Evolutionary conservation across 2,113 vertebrate genomes (phyloP).

Genomic region (Oceanites oceanicus): DNA sequence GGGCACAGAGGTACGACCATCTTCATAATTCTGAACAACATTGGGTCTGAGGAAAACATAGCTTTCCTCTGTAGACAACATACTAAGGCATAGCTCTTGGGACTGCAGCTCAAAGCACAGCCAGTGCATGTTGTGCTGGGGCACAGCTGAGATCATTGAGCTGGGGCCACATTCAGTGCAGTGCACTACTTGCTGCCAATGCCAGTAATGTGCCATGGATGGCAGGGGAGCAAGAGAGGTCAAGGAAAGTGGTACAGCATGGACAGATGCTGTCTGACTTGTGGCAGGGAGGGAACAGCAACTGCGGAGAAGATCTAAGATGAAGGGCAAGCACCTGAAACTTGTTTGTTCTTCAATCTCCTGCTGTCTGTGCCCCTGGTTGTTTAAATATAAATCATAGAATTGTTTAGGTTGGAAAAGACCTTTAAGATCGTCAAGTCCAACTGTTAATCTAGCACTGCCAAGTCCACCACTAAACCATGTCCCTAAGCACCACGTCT

Average conservation of each 20-base stretch:
- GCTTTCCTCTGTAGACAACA: neutral
- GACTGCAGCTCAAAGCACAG: neutral
- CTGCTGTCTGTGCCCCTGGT: neutral
- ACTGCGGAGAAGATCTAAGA: neutral
- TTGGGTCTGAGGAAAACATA: neutral
- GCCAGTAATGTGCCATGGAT: accelerated
- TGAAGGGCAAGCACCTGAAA: neutral
- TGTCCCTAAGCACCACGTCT: no score
- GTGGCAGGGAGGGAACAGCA: neutral
- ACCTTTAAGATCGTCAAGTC: no score
- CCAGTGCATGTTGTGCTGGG: neutral
- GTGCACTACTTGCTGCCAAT: accelerated
- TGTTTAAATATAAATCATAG: neutral
- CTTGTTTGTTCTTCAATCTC: neutral
- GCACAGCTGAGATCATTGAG: accelerated
- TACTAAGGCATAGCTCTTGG: neutral
- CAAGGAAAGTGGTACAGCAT: neutral
- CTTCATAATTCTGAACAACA: neutral
- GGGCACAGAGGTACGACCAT: neutral
- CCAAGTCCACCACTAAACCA: no score
- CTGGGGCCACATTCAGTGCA: neutral
- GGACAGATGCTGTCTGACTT: neutral
- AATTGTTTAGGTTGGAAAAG: no score
- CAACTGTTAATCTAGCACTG: no score
- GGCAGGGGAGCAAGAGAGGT: neutral